Conservation (phyloP, 1,140 invertebrate genomes). For the Drosophila auraria region DNA sequence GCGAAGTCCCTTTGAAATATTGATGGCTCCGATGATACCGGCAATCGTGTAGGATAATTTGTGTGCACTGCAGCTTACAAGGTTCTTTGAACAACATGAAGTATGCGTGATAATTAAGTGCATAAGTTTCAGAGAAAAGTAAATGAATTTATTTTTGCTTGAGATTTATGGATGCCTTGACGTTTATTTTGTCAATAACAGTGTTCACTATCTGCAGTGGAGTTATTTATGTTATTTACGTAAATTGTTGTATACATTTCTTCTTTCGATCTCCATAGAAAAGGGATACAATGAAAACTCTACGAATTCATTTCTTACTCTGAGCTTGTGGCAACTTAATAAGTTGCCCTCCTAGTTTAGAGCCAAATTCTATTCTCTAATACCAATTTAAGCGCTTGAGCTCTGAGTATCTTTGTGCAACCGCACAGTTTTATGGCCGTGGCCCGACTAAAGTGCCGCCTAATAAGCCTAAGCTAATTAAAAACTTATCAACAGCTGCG, state of each 20-base stretch:
- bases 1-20: constrained; percentile 45
- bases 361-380: constrained; percentile 1
- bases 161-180: constrained; percentile 10
- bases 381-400: constrained; percentile 14
- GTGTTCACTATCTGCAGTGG: background rate
- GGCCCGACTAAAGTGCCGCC: constrained; percentile 57
- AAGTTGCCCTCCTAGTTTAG: background rate
- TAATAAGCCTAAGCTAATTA: constrained; percentile 78
- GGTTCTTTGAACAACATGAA: constrained; percentile 18
- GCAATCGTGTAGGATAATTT: constrained; percentile 19
- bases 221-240: background rate
- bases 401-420: constrained; percentile 1
- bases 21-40: constrained; percentile 19
- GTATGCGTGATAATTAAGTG: constrained; percentile 25
- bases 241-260: background rate
- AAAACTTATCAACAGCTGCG: constrained; percentile 79
- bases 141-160: background rate
- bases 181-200: constrained; percentile 6
- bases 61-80: constrained; percentile 13
- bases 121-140: background rate
- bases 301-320: too few relatives aligned
- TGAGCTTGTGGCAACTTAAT: background rate
- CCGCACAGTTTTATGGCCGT: constrained; percentile 31
- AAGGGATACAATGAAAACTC: too few relatives aligned
- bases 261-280: background rate